Conservation (phyloP, 2,797 vertebrate genomes). For the Paedocypris micromegethes region DNA sequence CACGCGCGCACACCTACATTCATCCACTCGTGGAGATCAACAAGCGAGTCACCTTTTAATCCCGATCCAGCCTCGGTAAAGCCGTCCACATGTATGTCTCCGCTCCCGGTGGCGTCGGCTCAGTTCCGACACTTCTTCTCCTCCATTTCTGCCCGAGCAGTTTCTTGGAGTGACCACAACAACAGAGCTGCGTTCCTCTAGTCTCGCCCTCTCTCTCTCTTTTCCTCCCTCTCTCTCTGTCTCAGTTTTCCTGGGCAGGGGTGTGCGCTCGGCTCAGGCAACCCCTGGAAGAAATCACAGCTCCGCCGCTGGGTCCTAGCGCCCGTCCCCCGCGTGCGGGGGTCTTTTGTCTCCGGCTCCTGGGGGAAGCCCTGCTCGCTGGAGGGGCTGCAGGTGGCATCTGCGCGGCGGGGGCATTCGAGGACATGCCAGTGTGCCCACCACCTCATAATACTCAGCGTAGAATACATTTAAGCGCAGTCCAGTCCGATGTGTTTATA, state of each 20-base stretch:
- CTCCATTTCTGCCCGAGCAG: constrained; percentile 71
- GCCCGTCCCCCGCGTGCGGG: constrained; percentile 49
- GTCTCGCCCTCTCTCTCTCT: constrained; percentile 36
- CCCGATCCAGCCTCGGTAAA: constrained; percentile 64
- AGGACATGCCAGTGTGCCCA: not conserved
- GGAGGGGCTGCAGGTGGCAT: constrained; percentile 64
- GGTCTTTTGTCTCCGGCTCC: constrained; percentile 60
- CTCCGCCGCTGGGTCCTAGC: constrained; percentile 74
- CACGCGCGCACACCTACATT: constrained; percentile 12
- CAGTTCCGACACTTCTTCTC: constrained; percentile 68
- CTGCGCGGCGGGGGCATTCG: constrained; percentile 48
- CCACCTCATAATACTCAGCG: not conserved
- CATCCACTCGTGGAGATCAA: constrained; percentile 40
- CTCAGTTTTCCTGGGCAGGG: constrained; percentile 47
- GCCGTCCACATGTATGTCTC: constrained; percentile 59
- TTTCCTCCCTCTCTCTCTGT: constrained; percentile 12
- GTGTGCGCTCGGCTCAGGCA: constrained; percentile 54
- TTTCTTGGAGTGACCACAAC: constrained; percentile 61
- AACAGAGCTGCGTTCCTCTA: constrained; percentile 65
- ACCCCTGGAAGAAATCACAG: constrained; percentile 57
- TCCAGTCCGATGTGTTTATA: too few species aligned
- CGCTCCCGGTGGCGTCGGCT: constrained; percentile 62
- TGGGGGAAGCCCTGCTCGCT: constrained; percentile 50
- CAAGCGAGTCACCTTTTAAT: constrained; percentile 78
- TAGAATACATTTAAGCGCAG: too few species aligned